Evolutionary conservation across 30 jellyfish, hydroid and myxozoan species (phyloP).

Genomic region (Catostylus mosaicus): DNA sequence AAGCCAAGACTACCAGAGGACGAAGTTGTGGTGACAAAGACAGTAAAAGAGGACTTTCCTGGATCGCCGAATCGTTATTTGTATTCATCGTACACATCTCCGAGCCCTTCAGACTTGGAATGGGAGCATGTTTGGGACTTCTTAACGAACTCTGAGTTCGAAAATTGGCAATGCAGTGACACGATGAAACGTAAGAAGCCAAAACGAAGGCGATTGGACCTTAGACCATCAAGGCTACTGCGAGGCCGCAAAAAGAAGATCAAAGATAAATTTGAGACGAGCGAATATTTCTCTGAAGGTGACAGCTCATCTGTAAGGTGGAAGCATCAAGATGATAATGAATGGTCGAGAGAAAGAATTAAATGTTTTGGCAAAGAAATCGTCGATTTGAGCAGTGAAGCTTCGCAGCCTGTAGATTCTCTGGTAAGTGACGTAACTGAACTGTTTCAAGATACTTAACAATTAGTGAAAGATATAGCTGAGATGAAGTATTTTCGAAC

Average conservation of each 20-base stretch:
- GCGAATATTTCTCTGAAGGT: slow-evolving; percentile 80
- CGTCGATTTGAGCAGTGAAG: slow-evolving; percentile 69
- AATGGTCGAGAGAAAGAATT: slow-evolving; percentile 95
- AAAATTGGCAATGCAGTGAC: slow-evolving; percentile 69
- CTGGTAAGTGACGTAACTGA: slow-evolving; percentile 61
- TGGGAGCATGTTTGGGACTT: slow-evolving; percentile 99
- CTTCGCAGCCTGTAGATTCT: slow-evolving; percentile 85
- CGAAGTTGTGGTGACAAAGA: slow-evolving; percentile 80
- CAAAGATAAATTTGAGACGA: slow-evolving; percentile 53
- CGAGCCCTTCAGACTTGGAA: slow-evolving; percentile 97
- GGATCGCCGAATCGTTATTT: slow-evolving; percentile 95
- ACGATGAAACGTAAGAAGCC: slow-evolving; percentile 54
- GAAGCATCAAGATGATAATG: slow-evolving; percentile 95
- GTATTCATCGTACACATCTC: slow-evolving; percentile 93
- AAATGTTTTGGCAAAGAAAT: slow-evolving; percentile 83
- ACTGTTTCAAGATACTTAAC: too few relatives aligned
- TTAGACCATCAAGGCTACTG: slow-evolving; percentile 56
- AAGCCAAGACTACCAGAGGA: slow-evolving; percentile 95
- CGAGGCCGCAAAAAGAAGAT: slow-evolving; percentile 35
- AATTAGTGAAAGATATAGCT: too few relatives aligned
- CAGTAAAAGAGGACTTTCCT: slow-evolving; percentile 81
- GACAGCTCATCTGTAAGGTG: slow-evolving; percentile 79
- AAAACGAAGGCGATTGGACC: slow-evolving; percentile 40
- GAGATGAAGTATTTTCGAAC: too few relatives aligned
- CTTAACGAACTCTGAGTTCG: slow-evolving; percentile 86